phyloP scores from a whole-genome alignment of 2,113 vertebrate genomes.

The Solea senegalensis region DNA sequence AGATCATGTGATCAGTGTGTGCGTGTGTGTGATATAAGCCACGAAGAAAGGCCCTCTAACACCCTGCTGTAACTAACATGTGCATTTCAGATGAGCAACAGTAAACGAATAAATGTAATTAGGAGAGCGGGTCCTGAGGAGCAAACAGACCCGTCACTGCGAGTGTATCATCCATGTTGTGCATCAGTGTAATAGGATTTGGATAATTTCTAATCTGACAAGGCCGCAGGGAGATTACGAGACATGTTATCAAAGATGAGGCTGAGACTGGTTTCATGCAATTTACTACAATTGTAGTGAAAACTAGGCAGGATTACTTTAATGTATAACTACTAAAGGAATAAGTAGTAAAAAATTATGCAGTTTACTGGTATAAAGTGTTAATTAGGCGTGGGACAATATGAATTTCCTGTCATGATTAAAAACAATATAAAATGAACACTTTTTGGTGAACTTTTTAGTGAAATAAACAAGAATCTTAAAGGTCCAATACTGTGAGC shows the following conservation, averaged over 20 bases:
- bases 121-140: neutral
- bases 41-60: constrained; percentile 33
- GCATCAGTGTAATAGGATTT: constrained; percentile 59
- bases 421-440: no score
- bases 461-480: no score
- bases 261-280: constrained; percentile 26
- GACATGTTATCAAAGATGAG: constrained; percentile 58
- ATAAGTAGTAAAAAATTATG: constrained; percentile 36
- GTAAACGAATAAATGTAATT: constrained; percentile 16
- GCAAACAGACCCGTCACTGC: constrained; percentile 20
- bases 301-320: constrained; percentile 51
- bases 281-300: constrained; percentile 19
- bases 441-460: no score
- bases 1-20: constrained; percentile 46
- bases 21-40: constrained; percentile 17
- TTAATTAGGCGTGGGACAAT: constrained; percentile 1
- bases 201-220: constrained; percentile 63
- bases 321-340: constrained; percentile 39
- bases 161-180: constrained; percentile 28
- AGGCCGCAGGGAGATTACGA: constrained; percentile 50
- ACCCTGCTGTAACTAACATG: constrained; percentile 33
- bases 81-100: constrained; percentile 17
- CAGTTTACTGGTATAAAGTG: constrained; percentile 29
- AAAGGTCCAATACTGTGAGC: no score
- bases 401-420: neutral